These are phyloP conservation scores for Amphilophus citrinellus DNA, from an alignment of 2,113 vertebrate genomes.

Conservation along the genomic window DNA sequence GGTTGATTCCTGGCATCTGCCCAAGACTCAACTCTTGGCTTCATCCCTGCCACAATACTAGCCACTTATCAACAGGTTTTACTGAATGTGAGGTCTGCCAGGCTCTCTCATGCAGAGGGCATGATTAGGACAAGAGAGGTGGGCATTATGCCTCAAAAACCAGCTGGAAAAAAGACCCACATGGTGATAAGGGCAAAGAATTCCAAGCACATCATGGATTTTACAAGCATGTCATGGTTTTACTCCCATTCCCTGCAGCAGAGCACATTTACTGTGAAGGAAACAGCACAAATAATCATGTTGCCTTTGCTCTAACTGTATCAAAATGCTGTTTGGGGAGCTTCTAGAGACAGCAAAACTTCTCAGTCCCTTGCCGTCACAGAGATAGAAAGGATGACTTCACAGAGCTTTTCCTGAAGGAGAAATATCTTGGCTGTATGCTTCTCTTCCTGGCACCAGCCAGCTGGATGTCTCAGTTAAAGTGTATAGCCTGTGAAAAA, in stretches of 20 bases:
- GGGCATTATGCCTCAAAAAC: constrained; percentile 56
- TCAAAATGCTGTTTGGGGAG: constrained; percentile 74
- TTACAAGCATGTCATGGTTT: constrained; percentile 72
- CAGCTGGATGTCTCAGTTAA: constrained; percentile 67
- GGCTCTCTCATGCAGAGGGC: constrained; percentile 37
- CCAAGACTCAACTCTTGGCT: constrained; percentile 36
- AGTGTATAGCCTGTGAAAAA: constrained; percentile 65
- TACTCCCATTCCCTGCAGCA: constrained; percentile 53
- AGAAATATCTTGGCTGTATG: constrained; percentile 67
- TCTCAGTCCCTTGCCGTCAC: constrained; percentile 61
- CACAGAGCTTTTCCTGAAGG: constrained; percentile 73
- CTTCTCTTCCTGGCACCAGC: constrained; percentile 60
- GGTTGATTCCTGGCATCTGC: constrained; percentile 20
- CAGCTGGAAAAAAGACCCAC: constrained; percentile 61
- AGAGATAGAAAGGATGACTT: constrained; percentile 74
- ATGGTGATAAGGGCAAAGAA: constrained; percentile 68
- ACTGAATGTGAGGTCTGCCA: constrained; percentile 68
- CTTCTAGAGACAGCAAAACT: constrained; percentile 70
- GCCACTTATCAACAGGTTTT: constrained; percentile 68
- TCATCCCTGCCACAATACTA: constrained; percentile 16
- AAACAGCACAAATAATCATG: constrained; percentile 74
- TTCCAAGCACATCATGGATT: constrained; percentile 69
- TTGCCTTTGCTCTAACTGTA: constrained; percentile 71
- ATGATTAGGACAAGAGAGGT: constrained; percentile 65
- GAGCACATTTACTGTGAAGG: constrained; percentile 69